A percentile compares a stretch with the other conserved stretches of the same genome.
phyloP scores from a whole-genome alignment of 2,888 invertebrate species.

The Dyspetes luteomarginatus region DNA sequence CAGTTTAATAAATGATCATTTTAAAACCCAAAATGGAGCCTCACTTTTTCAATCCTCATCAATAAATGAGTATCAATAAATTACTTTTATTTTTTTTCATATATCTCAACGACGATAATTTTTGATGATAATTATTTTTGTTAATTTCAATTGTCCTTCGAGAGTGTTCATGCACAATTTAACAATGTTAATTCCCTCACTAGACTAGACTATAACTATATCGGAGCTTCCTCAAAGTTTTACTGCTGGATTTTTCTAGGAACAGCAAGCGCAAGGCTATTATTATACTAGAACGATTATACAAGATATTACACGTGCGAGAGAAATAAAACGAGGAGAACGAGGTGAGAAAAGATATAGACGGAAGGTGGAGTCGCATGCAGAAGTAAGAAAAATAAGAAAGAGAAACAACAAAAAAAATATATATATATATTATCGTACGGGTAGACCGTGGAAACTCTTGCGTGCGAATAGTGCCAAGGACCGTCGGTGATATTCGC shows the following conservation, averaged over 20 bases:
- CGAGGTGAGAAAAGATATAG: slow-evolving; percentile 41
- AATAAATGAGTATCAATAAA: no score
- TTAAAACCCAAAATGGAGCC: no score
- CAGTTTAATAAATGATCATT: no score
- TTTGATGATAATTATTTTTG: background rate
- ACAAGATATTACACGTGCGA: slow-evolving; percentile 22
- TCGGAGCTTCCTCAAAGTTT: slow-evolving; percentile 7
- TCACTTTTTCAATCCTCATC: no score
- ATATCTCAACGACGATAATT: no score
- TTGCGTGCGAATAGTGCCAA: slow-evolving; percentile 70
- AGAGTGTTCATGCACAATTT: no score
- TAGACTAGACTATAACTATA: background rate
- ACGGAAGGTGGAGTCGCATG: slow-evolving; percentile 16
- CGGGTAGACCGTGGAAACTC: slow-evolving; percentile 64
- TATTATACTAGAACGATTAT: slow-evolving; percentile 42
- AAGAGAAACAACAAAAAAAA: slow-evolving; percentile 31
- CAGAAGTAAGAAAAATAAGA: background rate
- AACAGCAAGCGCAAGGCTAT: slow-evolving; percentile 26
- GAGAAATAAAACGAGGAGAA: slow-evolving; percentile 19
- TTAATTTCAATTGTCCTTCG: background rate
- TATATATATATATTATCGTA: slow-evolving; percentile 36
- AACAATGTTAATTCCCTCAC: background rate
- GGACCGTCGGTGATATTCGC: slow-evolving; percentile 67
- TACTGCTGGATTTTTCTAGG: slow-evolving; percentile 16
- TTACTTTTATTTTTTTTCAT: no score